Evolutionary conservation across 2,113 vertebrate species (phyloP), one percentile per base, ranked within the genome.

Genomic region (Forbesichthys agassizii): DNA sequence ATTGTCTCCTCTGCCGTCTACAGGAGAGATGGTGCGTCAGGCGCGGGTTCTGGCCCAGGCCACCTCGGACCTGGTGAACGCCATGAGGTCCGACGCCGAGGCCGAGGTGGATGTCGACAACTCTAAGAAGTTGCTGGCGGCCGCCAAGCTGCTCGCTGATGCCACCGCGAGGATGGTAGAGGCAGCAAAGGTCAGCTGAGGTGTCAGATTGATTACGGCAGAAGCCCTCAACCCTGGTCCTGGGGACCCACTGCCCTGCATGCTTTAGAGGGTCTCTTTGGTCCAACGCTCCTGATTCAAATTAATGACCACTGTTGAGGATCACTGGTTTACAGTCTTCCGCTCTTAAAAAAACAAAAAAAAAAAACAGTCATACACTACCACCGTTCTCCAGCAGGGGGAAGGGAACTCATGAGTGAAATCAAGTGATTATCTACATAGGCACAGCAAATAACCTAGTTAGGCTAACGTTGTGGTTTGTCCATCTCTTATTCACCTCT

Each of bases 141-240:
- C 98, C 0, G 98, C 98, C 6, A 99, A 99, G 77, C 92, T 99
- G 36, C 77, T 99, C 78, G 97, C 98, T 0, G 98, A 99, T 52
- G 98, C 98, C 27, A 99, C 98, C 0, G 97, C 98, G 11, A 93
- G 97, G 80, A 99, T 99, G 98, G 98, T 99, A 66, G 98, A 99
- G 85, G 98, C 98, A 33, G 98, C 98, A 13, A 99, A 99, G 96
- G 98, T 98, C 86, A 65, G 60, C 59, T 20, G 13, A 14, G 56
- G 9, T 11, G 16, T 20, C 20, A 14, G 13, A 9, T 18, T 9
- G 9, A 11, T 20, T 33, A 16, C 56, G 16, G 27, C 27, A 27
- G 27, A 2, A 2, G 27, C 2, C 27, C 27, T 27, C 27, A 27
- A 27, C 27, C 27, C 27, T 27, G 27, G 27, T 27, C 27, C 27